Evolutionary conservation across 2,113 vertebrate species (phyloP).

Genomic region (Megaleporinus macrocephalus): DNA sequence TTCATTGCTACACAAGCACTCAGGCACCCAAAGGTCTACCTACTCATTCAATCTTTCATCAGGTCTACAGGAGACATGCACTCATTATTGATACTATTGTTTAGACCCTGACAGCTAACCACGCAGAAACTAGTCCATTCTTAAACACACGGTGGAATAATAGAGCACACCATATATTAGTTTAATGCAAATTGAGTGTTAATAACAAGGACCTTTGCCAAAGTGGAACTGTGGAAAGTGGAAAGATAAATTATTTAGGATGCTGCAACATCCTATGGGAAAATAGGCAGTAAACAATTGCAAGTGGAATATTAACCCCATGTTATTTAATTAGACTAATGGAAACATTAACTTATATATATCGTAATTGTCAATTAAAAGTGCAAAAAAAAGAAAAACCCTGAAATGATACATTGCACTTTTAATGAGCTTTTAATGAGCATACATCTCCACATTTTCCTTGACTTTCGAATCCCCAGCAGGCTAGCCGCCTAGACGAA

Average conservation of each 20-base stretch:
- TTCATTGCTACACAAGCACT: constrained; percentile 24
- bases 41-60: constrained; percentile 36
- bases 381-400: constrained; percentile 50
- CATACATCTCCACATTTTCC: constrained; percentile 64
- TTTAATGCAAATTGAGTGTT: neutral
- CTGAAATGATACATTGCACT: constrained; percentile 73
- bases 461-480: constrained; percentile 67
- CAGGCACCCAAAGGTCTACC: constrained; percentile 5
- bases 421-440: constrained; percentile 78
- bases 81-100: neutral
- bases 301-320: constrained; percentile 64
- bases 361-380: constrained; percentile 77
- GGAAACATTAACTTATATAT: constrained; percentile 73
- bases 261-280: constrained; percentile 63
- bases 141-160: neutral
- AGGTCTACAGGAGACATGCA: constrained; percentile 4
- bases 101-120: neutral
- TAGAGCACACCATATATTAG: neutral
- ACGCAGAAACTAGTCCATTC: neutral
- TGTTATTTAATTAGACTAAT: constrained; percentile 75
- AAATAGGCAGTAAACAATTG: constrained; percentile 64
- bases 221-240: constrained; percentile 11
- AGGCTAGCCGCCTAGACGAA: constrained; percentile 48
- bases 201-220: constrained; percentile 18
- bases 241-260: constrained; percentile 42